Base-by-base conservation (phyloP, 2,797 vertebrate species). In the Xyrichtys novacula region DNA sequence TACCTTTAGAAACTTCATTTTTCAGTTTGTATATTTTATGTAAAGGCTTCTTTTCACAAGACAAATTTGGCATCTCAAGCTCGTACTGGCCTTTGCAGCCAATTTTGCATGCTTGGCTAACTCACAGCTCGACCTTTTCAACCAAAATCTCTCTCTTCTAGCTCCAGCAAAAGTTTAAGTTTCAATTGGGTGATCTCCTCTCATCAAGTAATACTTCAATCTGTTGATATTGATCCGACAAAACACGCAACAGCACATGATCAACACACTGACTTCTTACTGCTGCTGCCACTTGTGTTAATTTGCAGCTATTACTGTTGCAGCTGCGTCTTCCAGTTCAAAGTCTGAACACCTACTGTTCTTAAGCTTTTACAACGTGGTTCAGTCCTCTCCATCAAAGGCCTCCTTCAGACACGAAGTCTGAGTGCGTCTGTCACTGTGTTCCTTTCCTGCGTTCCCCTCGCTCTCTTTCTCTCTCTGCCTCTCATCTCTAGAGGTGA, bases 401-500 rank as follows among this genome's bases (percentile, higher is more conserved):
- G 43, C 74, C 62, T 73, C 59, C 34, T 76, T 40, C 64, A 82
- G 61, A 75, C 60, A 28, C 39, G 1, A 15, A 10, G 31, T 40
- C 26, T 38, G 36, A 6, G 55, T 7, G 22, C 38, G 25, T 42
- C 25, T 62, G 19, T 58, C 6, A 31, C 15, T 46, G 44, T 63
- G 23, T 55, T 17, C 3, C 26, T 29, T 19, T 36, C 23, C 48
- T 16, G 23, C 36, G 2, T 28, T 31, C 22, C 43, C 20, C 15
- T 17, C 28, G 54, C 54, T 54, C 19, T 28, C 32, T 16, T 55
- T 6, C 31, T 22, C 59, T 20, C 56, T 26, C 69, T 31, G 49
- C 14, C 59, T 20, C 67, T 60, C 65, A 71, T 90, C 91, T 92
- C 86, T 90, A 84, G 92, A 94, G 93, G 93, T 94, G 93, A 94